Evolutionary conservation across 92 coral and sea anemone genomes (phyloP), one percentile per base, ranked within the genome.

Genomic region (Meandrina meandrites): DNA sequence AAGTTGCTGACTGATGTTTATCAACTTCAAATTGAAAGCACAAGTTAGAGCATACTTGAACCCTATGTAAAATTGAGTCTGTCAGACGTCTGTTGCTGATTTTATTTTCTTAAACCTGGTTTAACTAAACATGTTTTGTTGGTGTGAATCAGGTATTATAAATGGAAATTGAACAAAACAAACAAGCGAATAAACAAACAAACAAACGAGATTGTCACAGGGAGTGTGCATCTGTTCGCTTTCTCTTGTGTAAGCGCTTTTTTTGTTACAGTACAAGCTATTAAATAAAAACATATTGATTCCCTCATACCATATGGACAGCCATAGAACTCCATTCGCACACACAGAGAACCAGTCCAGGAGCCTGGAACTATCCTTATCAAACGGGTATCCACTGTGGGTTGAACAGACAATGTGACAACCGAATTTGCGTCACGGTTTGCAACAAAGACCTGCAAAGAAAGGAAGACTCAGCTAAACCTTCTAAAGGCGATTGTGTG

Each of bases 311-410:
- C 98, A 86, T 88, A 88, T 3, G 81, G 76, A 32, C 98, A 94
- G 56, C 98, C 98, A 56, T 87, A 95, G 24, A 95, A 72, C 80
- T 95, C 98, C 70, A 95, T 73, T 64, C 92, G 88, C 69, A 92
- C 60, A 32, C 99, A 96, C 68, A 88, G 76, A 51, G 87, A 86
- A 27, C 53, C 37, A 3, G 88, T 86, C 98, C 98, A 96, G 15
- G 91, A 30, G 48, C 73, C 28, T 47, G 99, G 99, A 16, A 56
- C 72, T 69, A 96, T 75, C 37, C 98, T 77, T 12, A 96, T 40
- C 69, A 89, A 90, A 30, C 93, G 96, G 24, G 97, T 90, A 54
- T 74, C 42, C 34, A 93, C 87, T 30, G 93, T 77, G 3, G 88
- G 92, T 32, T 83, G 85, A 15, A 91, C 79, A 12, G 94, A 75